Conservation (phyloP, 2,113 vertebrate species). For the Muntiacus muntjak region DNA sequence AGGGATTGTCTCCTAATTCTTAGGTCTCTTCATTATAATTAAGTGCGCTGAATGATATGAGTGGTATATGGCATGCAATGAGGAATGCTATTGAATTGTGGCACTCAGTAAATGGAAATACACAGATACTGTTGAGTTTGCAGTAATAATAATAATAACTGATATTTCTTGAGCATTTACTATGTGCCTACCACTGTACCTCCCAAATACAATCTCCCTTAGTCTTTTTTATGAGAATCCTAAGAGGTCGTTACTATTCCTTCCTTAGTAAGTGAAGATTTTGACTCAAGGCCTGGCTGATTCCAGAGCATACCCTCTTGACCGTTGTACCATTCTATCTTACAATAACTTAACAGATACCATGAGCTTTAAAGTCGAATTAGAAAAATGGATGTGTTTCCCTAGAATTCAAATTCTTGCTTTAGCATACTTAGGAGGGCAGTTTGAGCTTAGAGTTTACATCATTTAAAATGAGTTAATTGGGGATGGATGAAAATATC, state of each 20-base stretch:
- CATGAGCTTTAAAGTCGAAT: neutral
- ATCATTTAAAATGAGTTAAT: constrained; percentile 12
- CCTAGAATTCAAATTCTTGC: neutral
- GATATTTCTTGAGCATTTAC: neutral
- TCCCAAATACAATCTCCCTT: neutral
- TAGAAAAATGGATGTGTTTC: neutral
- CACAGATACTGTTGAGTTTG: neutral
- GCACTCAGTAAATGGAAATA: neutral
- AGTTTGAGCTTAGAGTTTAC: neutral
- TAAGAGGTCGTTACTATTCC: neutral
- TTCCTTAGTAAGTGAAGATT: neutral
- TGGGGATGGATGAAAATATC: neutral
- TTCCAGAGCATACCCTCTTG: neutral
- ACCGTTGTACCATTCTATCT: neutral
- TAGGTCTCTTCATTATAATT: neutral
- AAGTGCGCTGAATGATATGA: neutral
- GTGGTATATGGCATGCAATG: neutral
- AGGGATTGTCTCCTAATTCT: neutral
- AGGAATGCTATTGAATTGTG: neutral
- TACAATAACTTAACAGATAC: neutral
- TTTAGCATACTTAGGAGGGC: neutral
- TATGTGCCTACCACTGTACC: neutral
- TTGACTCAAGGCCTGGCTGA: neutral
- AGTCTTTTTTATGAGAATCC: neutral
- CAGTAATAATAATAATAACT: neutral